phyloP scores from a whole-genome alignment of 2,888 invertebrate genomes.

The Zygogramma bicolorata region DNA sequence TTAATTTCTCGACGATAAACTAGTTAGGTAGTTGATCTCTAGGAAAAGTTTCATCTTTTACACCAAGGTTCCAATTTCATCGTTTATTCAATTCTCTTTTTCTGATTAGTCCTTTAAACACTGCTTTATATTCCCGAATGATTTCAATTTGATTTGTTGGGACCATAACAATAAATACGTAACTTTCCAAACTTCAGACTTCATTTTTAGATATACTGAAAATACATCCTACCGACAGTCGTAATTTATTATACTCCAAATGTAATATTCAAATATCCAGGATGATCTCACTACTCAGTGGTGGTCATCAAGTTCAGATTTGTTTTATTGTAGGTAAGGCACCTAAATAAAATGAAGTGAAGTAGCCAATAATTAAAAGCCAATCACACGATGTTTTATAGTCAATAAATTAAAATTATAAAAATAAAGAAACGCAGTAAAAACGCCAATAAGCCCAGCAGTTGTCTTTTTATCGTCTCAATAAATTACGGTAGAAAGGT shows the following conservation, averaged over 20 bases:
- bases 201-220: too few relatives aligned
- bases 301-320: background rate
- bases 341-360: conserved; percentile 23
- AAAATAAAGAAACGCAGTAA: conserved; percentile 20
- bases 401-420: conserved; percentile 18
- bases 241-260: background rate
- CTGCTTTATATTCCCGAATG: too few relatives aligned
- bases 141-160: too few relatives aligned
- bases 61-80: too few relatives aligned
- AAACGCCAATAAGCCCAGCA: conserved; percentile 23
- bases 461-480: conserved; percentile 23
- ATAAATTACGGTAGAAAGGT: conserved; percentile 23
- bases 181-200: too few relatives aligned
- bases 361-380: conserved; percentile 27
- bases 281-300: background rate
- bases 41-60: too few relatives aligned
- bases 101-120: too few relatives aligned
- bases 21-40: too few relatives aligned
- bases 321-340: conserved; percentile 4
- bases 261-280: background rate
- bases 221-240: background rate
- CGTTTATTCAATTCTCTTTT: too few relatives aligned
- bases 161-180: too few relatives aligned
- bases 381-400: conserved; percentile 27
- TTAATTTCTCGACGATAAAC: too few relatives aligned